Percentiles rank a stretch among this genome's conserved stretches.
These are phyloP conservation scores for Orgyia antiqua DNA, from an alignment of 2,888 invertebrate species.

Conservation along the genomic window DNA sequence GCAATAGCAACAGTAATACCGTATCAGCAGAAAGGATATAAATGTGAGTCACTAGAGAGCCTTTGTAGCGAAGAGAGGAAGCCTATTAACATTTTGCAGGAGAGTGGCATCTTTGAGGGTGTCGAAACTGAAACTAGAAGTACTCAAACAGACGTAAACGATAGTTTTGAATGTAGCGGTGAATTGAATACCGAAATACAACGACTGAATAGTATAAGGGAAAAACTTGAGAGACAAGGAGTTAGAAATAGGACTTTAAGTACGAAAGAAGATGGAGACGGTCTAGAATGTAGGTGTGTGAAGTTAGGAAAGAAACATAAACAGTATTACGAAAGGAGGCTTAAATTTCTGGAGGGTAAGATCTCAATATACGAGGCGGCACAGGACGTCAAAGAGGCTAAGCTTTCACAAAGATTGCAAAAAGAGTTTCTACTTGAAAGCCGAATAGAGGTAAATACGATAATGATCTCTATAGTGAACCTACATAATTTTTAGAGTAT, in stretches of 20 bases:
- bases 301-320: conserved; percentile 77
- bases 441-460: conserved; percentile 57
- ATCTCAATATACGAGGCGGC: conserved; percentile 82
- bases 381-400: conserved; percentile 79
- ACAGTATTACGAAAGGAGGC: conserved; percentile 82
- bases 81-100: conserved; percentile 80
- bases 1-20: conserved; percentile 83
- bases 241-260: conserved; percentile 70
- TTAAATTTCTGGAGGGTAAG: conserved; percentile 81
- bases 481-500: too few species aligned
- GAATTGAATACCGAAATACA: conserved; percentile 80
- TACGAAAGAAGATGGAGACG: conserved; percentile 59
- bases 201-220: conserved; percentile 80
- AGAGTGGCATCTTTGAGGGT: conserved; percentile 86
- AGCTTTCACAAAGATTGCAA: conserved; percentile 80
- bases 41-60: conserved; percentile 67
- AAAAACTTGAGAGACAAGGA: conserved; percentile 79
- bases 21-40: conserved; percentile 71
- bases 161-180: conserved; percentile 69
- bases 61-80: conserved; percentile 67
- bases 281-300: conserved; percentile 70
- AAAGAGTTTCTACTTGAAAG: conserved; percentile 77
- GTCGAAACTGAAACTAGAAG: conserved; percentile 66
- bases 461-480: not conserved
- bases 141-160: conserved; percentile 79